Conservation (phyloP, 2,888 invertebrate species). For the Metellina segmentata region DNA sequence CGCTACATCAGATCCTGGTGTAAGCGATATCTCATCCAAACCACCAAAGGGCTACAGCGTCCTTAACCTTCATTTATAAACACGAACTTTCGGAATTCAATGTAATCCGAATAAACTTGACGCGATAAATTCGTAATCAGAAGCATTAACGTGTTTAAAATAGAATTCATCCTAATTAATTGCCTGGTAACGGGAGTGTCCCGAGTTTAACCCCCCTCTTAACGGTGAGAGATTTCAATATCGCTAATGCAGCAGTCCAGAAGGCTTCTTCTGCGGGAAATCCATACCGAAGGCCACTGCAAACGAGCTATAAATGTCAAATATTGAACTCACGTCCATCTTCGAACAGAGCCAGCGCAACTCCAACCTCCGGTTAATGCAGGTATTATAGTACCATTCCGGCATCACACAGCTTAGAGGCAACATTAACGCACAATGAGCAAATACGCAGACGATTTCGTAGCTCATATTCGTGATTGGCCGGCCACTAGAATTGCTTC, state of each 20-base stretch:
- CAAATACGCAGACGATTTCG: conserved; percentile 68
- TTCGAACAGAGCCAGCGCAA: conserved; percentile 2
- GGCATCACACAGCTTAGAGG: conserved; percentile 53
- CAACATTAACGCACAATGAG: conserved; percentile 72
- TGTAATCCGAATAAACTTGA: too few relatives aligned
- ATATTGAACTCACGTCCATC: conserved; percentile 57
- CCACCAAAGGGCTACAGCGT: too few relatives aligned
- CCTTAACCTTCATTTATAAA: too few relatives aligned
- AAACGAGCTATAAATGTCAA: conserved; percentile 56
- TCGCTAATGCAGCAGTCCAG: conserved; percentile 15
- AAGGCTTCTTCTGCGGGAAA: background rate
- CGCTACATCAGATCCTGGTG: too few relatives aligned
- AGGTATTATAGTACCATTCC: conserved; percentile 30
- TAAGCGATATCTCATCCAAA: too few relatives aligned
- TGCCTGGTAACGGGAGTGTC: background rate
- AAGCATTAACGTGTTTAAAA: background rate
- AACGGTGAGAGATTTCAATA: conserved; percentile 15
- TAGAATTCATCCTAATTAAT: background rate
- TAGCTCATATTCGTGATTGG: conserved; percentile 67
- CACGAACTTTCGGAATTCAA: too few relatives aligned
- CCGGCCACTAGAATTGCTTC: conserved; percentile 30
- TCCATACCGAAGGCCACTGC: conserved; percentile 10
- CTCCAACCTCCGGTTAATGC: conserved; percentile 12
- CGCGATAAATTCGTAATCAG: too few relatives aligned
- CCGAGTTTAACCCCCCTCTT: background rate